Conservation (phyloP, 2,113 vertebrate species). For the Recurvirostra avosetta region DNA sequence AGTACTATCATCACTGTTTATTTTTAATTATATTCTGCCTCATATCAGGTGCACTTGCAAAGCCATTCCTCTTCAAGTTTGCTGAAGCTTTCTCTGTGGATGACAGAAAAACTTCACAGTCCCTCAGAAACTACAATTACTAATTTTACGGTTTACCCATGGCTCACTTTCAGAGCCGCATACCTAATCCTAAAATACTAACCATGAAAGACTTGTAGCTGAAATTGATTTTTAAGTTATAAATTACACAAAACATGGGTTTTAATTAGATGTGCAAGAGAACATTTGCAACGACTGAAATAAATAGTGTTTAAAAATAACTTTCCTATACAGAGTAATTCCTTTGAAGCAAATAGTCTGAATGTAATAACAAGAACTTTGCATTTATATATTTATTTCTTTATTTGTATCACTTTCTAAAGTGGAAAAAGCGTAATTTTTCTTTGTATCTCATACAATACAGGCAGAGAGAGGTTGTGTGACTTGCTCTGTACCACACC, state of each 20-base stretch:
- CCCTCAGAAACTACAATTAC: neutral
- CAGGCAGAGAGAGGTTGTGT: neutral
- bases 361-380: neutral
- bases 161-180: neutral
- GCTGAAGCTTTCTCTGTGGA: neutral
- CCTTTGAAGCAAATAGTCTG: neutral
- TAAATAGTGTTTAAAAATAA: conserved; percentile 35
- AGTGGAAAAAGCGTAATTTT: neutral
- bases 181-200: neutral
- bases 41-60: fast-evolving
- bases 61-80: neutral
- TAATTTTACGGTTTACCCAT: neutral
- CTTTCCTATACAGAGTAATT: neutral
- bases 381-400: neutral
- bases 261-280: conserved; percentile 41
- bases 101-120: neutral
- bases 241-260: neutral
- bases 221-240: conserved; percentile 1
- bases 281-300: neutral
- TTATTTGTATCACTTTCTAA: neutral
- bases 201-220: neutral
- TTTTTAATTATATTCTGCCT: neutral
- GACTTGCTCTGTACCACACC: neutral
- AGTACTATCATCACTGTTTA: neutral
- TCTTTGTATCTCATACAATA: neutral